Conservation (phyloP, 2,113 vertebrate genomes). For the Onychorhynchus coronatus region DNA sequence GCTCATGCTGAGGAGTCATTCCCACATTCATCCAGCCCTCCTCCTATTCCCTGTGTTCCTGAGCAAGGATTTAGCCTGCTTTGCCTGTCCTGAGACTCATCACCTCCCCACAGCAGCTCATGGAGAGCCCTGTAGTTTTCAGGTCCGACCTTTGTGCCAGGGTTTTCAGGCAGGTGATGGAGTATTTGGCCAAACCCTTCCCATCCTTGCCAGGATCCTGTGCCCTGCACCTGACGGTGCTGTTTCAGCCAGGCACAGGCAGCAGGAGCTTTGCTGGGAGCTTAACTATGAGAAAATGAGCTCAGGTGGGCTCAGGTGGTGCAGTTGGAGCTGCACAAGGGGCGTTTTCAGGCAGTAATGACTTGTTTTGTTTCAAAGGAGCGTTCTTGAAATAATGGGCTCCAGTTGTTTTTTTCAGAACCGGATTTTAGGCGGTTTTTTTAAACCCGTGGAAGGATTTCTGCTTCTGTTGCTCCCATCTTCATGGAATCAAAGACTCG, state of each 20-base stretch:
- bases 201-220: not conserved
- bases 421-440: not conserved
- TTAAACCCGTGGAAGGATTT: not conserved
- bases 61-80: not conserved
- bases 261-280: not conserved
- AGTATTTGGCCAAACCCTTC: not conserved
- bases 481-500: fast-evolving
- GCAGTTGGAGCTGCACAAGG: not conserved
- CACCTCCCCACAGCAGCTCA: not conserved
- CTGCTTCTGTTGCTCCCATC: not conserved
- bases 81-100: not conserved
- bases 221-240: fast-evolving
- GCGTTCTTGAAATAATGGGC: not conserved
- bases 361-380: not conserved
- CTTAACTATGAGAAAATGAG: not conserved
- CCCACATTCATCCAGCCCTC: not conserved
- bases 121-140: not conserved
- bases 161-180: not conserved
- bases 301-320: not conserved
- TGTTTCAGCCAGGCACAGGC: not conserved
- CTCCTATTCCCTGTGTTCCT: not conserved
- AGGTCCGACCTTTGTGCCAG: not conserved
- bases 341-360: not conserved
- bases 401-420: not conserved
- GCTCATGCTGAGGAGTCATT: not conserved